Conservation (phyloP, 2,113 vertebrate genomes). For the Charadrius vociferus region DNA sequence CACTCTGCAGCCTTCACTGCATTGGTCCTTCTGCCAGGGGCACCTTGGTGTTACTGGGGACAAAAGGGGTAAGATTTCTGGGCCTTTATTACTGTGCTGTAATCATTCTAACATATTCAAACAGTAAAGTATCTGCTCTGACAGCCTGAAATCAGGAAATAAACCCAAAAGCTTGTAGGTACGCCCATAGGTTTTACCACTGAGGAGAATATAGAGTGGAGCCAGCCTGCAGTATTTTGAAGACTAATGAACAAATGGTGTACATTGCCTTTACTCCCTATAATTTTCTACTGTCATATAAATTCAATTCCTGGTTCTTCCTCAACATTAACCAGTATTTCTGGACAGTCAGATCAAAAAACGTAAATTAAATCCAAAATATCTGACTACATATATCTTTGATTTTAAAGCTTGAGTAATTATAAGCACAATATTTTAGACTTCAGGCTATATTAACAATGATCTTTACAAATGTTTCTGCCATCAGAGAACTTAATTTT, state of each 20-base stretch:
- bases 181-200: not conserved
- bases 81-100: not conserved
- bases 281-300: not conserved
- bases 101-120: not conserved
- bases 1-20: not conserved
- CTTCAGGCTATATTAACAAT: not conserved
- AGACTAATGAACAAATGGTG: not conserved
- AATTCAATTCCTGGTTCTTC: not conserved
- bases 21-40: not conserved
- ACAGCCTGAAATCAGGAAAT: not conserved
- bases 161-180: not conserved
- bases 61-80: not conserved
- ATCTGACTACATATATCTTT: not conserved
- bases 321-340: not conserved
- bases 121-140: not conserved
- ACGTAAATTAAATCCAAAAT: not conserved
- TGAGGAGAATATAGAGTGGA: not conserved
- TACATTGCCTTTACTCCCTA: not conserved
- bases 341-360: not conserved
- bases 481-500: not conserved
- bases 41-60: not conserved
- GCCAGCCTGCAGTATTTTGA: not conserved
- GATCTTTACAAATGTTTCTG: not conserved
- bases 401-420: not conserved
- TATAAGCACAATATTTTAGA: not conserved